Evolutionary conservation across 2,888 invertebrate species (phyloP).

Genomic region (Cyrtodaria siliqua): DNA sequence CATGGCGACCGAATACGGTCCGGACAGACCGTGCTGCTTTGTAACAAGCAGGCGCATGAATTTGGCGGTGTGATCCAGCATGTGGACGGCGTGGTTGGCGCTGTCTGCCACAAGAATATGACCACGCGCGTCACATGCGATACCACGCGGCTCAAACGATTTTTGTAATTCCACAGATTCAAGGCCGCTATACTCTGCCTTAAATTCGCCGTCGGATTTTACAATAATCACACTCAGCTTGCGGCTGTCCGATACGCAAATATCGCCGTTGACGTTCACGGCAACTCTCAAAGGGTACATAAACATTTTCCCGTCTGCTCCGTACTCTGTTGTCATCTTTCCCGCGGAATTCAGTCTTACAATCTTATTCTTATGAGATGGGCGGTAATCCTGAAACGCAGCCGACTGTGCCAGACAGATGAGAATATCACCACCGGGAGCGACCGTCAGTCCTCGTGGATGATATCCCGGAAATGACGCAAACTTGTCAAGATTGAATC

Average conservation of each 20-base stretch:
- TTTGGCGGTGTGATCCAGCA: conserved; percentile 65
- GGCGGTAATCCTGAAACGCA: conserved; percentile 69
- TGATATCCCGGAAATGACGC: conserved; percentile 61
- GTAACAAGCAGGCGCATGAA: conserved; percentile 57
- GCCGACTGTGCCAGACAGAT: conserved; percentile 67
- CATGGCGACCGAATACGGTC: conserved; percentile 64
- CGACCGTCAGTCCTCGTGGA: conserved; percentile 63
- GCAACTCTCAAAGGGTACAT: conserved; percentile 71
- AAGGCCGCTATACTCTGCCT: conserved; percentile 56
- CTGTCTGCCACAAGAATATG: conserved; percentile 66
- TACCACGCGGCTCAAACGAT: conserved; percentile 64
- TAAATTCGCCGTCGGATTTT: conserved; percentile 55
- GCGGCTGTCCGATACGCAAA: conserved; percentile 71
- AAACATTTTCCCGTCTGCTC: conserved; percentile 66
- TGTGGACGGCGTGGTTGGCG: conserved; percentile 63
- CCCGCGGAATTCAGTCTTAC: conserved; percentile 50
- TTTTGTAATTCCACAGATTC: conserved; percentile 43
- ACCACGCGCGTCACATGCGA: conserved; percentile 62
- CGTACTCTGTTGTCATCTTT: conserved; percentile 58
- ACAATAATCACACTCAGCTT: conserved; percentile 67
- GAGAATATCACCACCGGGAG: conserved; percentile 53
- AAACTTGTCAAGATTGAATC: conserved; percentile 60
- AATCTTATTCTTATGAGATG: conserved; percentile 65
- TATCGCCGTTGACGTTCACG: conserved; percentile 74
- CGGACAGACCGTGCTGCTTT: conserved; percentile 61